Conservation (phyloP, 2,797 vertebrate genomes). For the Adelosebastes latens region DNA sequence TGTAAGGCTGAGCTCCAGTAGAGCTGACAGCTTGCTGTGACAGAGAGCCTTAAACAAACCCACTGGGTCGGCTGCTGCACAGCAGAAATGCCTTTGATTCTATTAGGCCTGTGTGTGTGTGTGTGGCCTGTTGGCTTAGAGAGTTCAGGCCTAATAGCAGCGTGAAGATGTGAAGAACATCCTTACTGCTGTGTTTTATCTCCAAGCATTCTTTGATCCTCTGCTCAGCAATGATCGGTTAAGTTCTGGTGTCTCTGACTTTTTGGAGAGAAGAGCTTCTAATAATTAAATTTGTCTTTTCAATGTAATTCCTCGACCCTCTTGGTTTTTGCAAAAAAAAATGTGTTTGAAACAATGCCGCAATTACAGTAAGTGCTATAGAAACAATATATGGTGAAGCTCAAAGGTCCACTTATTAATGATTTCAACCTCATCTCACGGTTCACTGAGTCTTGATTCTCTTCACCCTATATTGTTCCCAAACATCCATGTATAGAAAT, state of each 20-base stretch:
- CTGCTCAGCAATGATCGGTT: neutral
- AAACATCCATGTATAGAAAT: no score
- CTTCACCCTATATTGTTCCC: no score
- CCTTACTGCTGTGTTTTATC: slow-evolving; percentile 28
- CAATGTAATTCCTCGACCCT: neutral
- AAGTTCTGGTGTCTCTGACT: neutral
- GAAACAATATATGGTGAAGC: neutral
- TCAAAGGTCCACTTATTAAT: no score
- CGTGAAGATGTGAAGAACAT: slow-evolving; percentile 23
- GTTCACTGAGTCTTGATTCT: no score
- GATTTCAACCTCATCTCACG: no score
- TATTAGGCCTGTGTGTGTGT: slow-evolving; percentile 26
- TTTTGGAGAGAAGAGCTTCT: neutral
- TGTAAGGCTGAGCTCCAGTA: slow-evolving; percentile 58
- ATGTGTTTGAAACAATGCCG: neutral
- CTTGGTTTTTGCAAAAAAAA: neutral
- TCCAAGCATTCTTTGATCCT: slow-evolving; percentile 18
- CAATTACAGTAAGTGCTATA: neutral
- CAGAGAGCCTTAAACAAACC: slow-evolving; percentile 78
- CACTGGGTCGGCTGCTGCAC: slow-evolving; percentile 65
- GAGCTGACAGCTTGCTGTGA: slow-evolving; percentile 80
- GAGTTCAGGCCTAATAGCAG: slow-evolving; percentile 63
- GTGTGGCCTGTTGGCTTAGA: slow-evolving; percentile 55
- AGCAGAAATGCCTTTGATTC: slow-evolving; percentile 82
- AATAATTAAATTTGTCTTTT: neutral